Evolutionary conservation across 1,140 invertebrate species (phyloP).

Genomic region (Bombus superbus): DNA sequence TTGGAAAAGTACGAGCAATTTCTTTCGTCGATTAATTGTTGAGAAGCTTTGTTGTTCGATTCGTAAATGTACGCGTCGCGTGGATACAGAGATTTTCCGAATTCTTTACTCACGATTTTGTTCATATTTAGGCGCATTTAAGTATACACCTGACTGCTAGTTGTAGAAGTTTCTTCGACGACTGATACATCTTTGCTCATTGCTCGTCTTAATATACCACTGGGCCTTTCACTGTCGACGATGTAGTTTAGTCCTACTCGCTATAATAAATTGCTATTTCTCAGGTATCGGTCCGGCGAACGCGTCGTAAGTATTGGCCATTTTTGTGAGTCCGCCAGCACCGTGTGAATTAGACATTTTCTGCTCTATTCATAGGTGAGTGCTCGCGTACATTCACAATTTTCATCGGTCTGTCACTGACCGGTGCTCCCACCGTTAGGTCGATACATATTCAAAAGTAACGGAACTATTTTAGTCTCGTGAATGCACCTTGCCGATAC

Average conservation of each 20-base stretch:
- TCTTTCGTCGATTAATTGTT: background rate
- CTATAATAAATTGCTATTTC: constrained; percentile 65
- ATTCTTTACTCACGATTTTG: constrained; percentile 74
- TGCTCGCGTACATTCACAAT: constrained; percentile 9
- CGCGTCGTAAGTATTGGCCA: constrained; percentile 65
- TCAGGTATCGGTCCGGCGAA: constrained; percentile 41
- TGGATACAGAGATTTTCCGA: background rate
- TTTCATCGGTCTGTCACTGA: constrained; percentile 32
- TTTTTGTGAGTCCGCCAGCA: constrained; percentile 40
- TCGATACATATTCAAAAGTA: background rate
- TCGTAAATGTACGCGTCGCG: background rate
- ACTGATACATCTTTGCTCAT: constrained; percentile 81
- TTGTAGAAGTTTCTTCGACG: constrained; percentile 67
- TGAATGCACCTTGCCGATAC: too few species aligned
- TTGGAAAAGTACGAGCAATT: background rate
- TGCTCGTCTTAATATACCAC: constrained; percentile 81
- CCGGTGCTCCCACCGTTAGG: background rate
- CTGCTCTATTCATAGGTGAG: constrained; percentile 34
- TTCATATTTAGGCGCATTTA: constrained; percentile 63
- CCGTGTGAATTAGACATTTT: constrained; percentile 51
- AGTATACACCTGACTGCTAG: constrained; percentile 55
- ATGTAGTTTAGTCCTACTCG: constrained; percentile 71
- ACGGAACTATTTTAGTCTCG: background rate
- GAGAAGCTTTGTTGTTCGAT: background rate
- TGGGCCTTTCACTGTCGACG: constrained; percentile 80